A percentile compares a stretch with the other conserved stretches of the same genome.
These are phyloP conservation scores for Trichogramma pretiosum DNA, from an alignment of 1,140 invertebrate species.

Conservation along the genomic window DNA sequence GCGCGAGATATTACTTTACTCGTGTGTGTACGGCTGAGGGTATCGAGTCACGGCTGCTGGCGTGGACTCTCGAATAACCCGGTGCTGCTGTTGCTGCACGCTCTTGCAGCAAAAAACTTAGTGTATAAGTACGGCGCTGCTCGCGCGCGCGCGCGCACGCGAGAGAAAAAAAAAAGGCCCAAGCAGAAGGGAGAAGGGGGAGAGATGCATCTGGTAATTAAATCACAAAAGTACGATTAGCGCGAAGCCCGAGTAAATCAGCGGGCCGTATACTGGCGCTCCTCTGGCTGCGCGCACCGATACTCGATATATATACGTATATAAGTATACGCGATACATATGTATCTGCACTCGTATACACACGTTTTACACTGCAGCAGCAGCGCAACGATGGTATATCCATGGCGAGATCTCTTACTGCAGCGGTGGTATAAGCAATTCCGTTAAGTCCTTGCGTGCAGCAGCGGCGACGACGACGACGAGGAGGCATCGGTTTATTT, in stretches of 20 bases:
- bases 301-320: not conserved
- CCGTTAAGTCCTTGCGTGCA: conserved; percentile 9
- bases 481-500: no score
- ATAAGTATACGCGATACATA: no score
- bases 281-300: conserved; percentile 2
- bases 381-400: not conserved
- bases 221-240: conserved; percentile 15
- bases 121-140: not conserved
- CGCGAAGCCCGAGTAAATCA: conserved; percentile 4
- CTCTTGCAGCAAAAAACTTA: not conserved
- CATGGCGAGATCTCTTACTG: not conserved
- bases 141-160: not conserved
- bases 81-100: not conserved
- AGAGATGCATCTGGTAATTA: conserved; percentile 12
- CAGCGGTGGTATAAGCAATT: no score
- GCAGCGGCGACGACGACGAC: no score
- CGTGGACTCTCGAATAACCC: not conserved
- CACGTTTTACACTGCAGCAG: not conserved
- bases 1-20: no score
- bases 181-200: not conserved
- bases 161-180: not conserved
- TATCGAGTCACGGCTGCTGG: not conserved
- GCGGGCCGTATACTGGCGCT: conserved; percentile 1
- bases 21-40: not conserved
- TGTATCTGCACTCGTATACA: no score